Conservation (phyloP, 2,888 invertebrate genomes). For the Drosophila eohydei region DNA sequence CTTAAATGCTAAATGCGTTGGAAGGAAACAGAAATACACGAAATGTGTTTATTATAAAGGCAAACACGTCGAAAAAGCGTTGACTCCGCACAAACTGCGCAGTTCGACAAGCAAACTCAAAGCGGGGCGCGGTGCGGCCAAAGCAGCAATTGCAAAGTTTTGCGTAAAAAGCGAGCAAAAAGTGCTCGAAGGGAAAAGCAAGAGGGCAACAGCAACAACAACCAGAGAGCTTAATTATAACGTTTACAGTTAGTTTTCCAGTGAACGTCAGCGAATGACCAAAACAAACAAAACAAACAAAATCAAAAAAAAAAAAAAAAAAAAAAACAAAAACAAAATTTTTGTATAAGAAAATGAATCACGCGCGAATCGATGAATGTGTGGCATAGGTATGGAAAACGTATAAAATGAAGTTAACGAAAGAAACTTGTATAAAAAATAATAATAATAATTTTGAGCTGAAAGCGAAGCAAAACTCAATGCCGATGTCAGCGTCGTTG, state of each 20-base stretch:
- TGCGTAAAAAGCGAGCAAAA: slow-evolving; percentile 19
- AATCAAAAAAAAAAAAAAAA: not conserved
- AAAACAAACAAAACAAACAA: slow-evolving; percentile 10
- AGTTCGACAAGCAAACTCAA: slow-evolving; percentile 48
- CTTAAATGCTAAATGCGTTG: slow-evolving; percentile 35
- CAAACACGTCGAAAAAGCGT: slow-evolving; percentile 66
- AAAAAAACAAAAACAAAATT: not conserved
- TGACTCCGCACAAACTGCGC: slow-evolving; percentile 63
- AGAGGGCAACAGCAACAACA: not conserved
- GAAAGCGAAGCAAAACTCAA: slow-evolving; percentile 43
- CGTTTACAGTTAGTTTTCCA: slow-evolving; percentile 39
- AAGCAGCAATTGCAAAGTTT: slow-evolving; percentile 43
- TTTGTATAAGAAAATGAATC: slow-evolving; percentile 30
- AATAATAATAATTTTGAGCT: slow-evolving; percentile 8
- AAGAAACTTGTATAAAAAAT: slow-evolving; percentile 1
- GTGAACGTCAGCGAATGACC: slow-evolving; percentile 26
- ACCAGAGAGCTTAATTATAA: slow-evolving; percentile 46
- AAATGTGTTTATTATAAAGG: slow-evolving; percentile 76
- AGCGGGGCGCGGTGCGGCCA: slow-evolving; percentile 8
- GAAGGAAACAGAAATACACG: slow-evolving; percentile 57
- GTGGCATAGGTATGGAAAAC: slow-evolving; percentile 8
- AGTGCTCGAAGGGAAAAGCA: slow-evolving; percentile 45
- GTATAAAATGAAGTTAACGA: slow-evolving; percentile 17
- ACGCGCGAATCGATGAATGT: slow-evolving; percentile 37
- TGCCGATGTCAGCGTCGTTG: slow-evolving; percentile 30